Evolutionary conservation across 2,797 vertebrate species (phyloP), one percentile per base, ranked within the genome.

Genomic region (Podarcis siculus): DNA sequence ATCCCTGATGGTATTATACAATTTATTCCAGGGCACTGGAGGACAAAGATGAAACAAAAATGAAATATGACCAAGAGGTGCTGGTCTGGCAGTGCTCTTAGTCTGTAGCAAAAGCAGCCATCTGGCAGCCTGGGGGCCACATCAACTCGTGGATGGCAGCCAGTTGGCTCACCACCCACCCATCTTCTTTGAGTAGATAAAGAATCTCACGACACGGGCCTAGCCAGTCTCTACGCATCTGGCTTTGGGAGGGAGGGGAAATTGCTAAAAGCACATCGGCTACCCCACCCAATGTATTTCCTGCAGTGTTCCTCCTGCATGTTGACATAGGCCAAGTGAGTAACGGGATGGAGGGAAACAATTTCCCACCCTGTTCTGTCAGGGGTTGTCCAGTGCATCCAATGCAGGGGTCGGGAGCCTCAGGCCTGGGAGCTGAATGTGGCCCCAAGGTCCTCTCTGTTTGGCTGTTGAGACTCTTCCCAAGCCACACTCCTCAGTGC

Each of bases 21-120:
- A 71, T 37, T 55, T 61, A 30, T 79, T 69, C 73, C 81, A 78
- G 64, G 73, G 76, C 66, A 78, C 30, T n/a, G 79, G 83, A 77
- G 81, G 87, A 83, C 87, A 83, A 37, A 78, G 12, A 42, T 69
- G 75, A 83, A 71, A 78, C 79, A 83, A 78, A 88, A 78, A 83
- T 83, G 81, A 88, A 32, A 83, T 78, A 78, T 71, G 73, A 77
- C 25, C 10, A n/a, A 71, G 58, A 61, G 58, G 81, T 21, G 45
- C 32, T 83, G 81, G 32, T 88, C 73, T 83, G 87, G 32, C 71
- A 83, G 73, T 83, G 64, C 73, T 83, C 42, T 71, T 87, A 39
- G 27, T 88, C 12, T 88, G 64, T 37, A 17, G 30, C 27, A 61
- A 12, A 79, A 76, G 75, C 49, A 88, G 75, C 87, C 87, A 88